Conservation (phyloP, 1,140 invertebrate genomes). For the Notospermus geniculatus region DNA sequence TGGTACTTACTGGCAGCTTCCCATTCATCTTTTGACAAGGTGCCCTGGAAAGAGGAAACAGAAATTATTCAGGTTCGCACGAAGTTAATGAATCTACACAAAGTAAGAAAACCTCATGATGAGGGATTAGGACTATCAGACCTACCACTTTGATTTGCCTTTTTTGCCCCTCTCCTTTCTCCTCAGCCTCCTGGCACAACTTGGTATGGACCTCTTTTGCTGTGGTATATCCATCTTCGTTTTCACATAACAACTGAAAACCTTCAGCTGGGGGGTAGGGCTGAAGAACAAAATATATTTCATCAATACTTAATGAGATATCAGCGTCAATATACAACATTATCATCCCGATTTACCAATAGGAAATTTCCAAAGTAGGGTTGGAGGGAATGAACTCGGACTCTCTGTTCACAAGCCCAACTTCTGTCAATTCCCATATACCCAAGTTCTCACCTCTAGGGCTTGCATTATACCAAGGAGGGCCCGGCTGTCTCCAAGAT, state of each 20-base stretch:
- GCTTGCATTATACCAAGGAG: conserved; percentile 75
- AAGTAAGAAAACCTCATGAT: too few relatives aligned
- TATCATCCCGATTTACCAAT: too few relatives aligned
- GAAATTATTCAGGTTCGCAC: too few relatives aligned
- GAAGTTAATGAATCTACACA: too few relatives aligned
- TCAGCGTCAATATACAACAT: too few relatives aligned
- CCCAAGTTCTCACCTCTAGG: conserved; percentile 59
- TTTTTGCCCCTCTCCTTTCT: conserved; percentile 18
- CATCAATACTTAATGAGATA: too few relatives aligned
- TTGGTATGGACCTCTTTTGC: conserved; percentile 62
- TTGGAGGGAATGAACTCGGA: too few relatives aligned
- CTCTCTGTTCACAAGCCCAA: conserved; percentile 11
- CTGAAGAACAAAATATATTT: conserved; percentile 61
- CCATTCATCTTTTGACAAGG: conserved; percentile 88
- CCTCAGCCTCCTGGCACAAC: conserved; percentile 24
- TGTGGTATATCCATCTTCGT: conserved; percentile 71
- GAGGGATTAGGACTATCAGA: too few relatives aligned
- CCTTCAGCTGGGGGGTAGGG: conserved; percentile 62
- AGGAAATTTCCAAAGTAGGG: too few relatives aligned
- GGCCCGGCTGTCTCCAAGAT: conserved; percentile 60
- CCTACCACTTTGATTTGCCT: conserved; percentile 23
- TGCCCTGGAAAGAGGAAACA: conserved; percentile 59
- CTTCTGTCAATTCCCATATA: not conserved
- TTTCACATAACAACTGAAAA: conserved; percentile 61
- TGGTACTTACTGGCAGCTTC: conserved; percentile 82